Base-by-base conservation (phyloP, 37 sponge, comb jelly and placozoan genomes). In the Ianthella basta region DNA sequence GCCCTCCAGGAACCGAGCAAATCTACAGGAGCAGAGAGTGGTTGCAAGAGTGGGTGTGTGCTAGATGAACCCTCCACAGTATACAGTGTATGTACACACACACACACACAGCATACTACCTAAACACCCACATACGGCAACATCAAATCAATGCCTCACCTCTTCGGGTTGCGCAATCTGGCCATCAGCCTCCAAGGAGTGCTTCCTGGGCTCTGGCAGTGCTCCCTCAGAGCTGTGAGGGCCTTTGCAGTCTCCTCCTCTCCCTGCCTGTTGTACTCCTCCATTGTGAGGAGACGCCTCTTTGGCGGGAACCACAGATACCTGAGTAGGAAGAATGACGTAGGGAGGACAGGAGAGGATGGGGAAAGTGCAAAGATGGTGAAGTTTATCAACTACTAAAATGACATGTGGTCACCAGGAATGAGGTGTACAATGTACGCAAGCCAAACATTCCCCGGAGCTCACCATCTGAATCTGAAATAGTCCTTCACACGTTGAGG, bases 241-340 rank as follows among this genome's bases (percentile, higher is more conserved):
- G 95, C 93, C 39, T 66, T 87, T 18, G 77, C 80, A 5, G 95
- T 95, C 72, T 95, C 93, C 53, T 82, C 88, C n/a, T 55, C 37
- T 18, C 91, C 95, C 54, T 92, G 81, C 32, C 79, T 65, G 55
- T 87, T 87, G 33, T 89, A 95, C 83, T 95, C 91, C 83, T 92
- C 80, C 25, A 27, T 13, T 3, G 89, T 84, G 13, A 88, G 61
- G 5, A 88, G 36, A 21, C 65, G 60, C 21, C 56, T 53, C 60
- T 67, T 79, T 34, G 79, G 86, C 18, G 86, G 86, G 55, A 77
- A 79, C 60, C 34, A 34, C 0, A 59, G 27, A 27, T 67, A 78
- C 56, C 72, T 61, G 23, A 6, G 40, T 23, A n/a, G 41, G 41
- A 39, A 21, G 77, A 39, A 21, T 16, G 44, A n/a, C n/a, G n/a